Evolutionary conservation across 2,888 invertebrate species (phyloP).

Genomic region (Linhomoeus sp.): DNA sequence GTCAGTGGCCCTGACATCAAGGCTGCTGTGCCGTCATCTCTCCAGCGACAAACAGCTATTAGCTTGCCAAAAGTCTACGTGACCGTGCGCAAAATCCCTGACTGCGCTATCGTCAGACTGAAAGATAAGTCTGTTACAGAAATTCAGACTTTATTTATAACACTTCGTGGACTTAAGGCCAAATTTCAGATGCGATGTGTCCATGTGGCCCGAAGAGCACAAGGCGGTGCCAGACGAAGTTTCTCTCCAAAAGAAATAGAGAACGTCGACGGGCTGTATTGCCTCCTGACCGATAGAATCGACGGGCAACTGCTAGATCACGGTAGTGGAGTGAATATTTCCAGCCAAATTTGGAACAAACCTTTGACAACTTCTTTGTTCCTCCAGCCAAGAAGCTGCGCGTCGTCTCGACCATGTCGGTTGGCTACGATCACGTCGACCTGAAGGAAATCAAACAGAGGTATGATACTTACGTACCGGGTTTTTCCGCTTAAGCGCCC

Average conservation of each 20-base stretch:
- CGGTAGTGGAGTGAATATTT: too few relatives aligned
- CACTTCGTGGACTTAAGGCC: too few relatives aligned
- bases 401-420: slow-evolving; percentile 71
- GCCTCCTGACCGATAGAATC: slow-evolving; percentile 60
- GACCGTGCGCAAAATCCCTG: neutral
- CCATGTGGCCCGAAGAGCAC: neutral
- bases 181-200: neutral
- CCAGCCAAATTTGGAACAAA: too few relatives aligned
- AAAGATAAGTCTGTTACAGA: slow-evolving; percentile 9
- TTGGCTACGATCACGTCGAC: slow-evolving; percentile 72
- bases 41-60: too few relatives aligned
- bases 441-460: slow-evolving; percentile 46
- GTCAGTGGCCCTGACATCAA: too few relatives aligned
- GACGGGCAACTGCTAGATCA: slow-evolving; percentile 51
- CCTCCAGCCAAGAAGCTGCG: slow-evolving; percentile 48
- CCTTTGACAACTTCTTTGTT: too few relatives aligned
- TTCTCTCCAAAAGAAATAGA: slow-evolving; percentile 46
- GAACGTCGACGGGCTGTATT: slow-evolving; percentile 57
- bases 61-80: neutral
- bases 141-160: too few relatives aligned
- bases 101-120: slow-evolving; percentile 5
- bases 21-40: too few relatives aligned
- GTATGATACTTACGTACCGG: too few relatives aligned
- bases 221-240: slow-evolving; percentile 44
- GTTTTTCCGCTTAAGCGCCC: too few relatives aligned